Conservation (phyloP, 2,888 invertebrate genomes). For the Pegoplata infirma region DNA sequence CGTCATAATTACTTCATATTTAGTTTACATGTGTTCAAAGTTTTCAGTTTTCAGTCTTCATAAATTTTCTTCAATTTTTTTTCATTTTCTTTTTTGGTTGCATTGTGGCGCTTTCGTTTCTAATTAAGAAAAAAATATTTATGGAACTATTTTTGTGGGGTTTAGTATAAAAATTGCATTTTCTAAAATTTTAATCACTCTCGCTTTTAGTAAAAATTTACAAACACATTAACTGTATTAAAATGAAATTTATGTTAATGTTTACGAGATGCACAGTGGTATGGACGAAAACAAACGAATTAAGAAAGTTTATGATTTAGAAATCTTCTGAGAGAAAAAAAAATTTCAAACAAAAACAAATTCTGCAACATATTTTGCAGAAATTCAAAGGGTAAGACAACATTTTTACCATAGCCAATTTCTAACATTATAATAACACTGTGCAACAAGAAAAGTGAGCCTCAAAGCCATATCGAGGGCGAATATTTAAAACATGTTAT, state of each 20-base stretch:
- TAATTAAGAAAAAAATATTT: conserved; percentile 6
- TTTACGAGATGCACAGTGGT: conserved; percentile 4
- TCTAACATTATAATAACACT: too few relatives aligned
- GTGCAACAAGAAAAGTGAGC: too few relatives aligned
- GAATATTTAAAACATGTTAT: too few relatives aligned
- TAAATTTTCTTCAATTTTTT: conserved; percentile 2
- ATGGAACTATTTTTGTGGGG: background rate
- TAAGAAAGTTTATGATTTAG: too few relatives aligned
- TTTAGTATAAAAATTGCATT: conserved; percentile 16
- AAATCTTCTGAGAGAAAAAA: too few relatives aligned
- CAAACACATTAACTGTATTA: conserved; percentile 22
- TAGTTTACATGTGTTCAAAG: conserved; percentile 5
- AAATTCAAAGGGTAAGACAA: too few relatives aligned
- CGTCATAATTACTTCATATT: conserved; percentile 31
- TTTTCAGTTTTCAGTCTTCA: too few relatives aligned
- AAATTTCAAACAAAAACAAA: too few relatives aligned
- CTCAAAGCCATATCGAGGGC: too few relatives aligned
- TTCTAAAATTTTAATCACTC: conserved; percentile 15
- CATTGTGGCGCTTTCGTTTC: background rate
- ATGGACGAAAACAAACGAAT: too few relatives aligned
- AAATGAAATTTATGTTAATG: conserved; percentile 16
- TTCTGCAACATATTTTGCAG: too few relatives aligned
- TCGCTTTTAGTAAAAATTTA: conserved; percentile 36
- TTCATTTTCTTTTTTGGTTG: background rate
- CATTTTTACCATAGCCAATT: too few relatives aligned